Evolutionary conservation across 2,113 vertebrate genomes (phyloP), one percentile per base, ranked within the genome.

Genomic region (Isichthys henryi): DNA sequence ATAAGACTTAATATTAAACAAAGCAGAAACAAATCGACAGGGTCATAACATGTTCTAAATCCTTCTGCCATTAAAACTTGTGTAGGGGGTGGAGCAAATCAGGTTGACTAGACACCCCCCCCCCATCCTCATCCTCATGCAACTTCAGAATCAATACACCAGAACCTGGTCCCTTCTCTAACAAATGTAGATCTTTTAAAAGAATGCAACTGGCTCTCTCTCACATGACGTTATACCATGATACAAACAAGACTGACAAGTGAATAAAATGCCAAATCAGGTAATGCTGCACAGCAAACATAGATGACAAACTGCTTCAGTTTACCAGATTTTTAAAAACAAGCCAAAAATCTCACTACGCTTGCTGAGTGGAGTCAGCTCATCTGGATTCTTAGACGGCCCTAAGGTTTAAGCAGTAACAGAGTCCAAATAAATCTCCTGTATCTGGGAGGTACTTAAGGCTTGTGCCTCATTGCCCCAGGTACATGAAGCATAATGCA

Each of bases 341-440:
- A 84, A 88, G 88, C 84, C 66, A 89, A 58, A 39, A 77, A 80
- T 43, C 86, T 27, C 90, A 53, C 90, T 85, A 90, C 90, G 92
- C 92, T 91, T 52, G 56, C 90, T 91, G 91, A 94, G 90, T 91
- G 91, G 88, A 35, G 89, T 94, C 74, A 94, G 91, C 93, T 94
- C 91, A 94, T 95, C 93, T 92, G 83, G 88, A 88, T 77, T 93
- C 93, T 92, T 91, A 95, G 92, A 93, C 91, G 92, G 89, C 89
- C 92, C 91, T 91, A 80, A 46, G 91, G 88, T 93, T 95, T 90
- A 95, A 90, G 91, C 91, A 93, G 93, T 95, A 94, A 95, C 62
- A 90, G 27, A 90, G 87, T 90, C 91, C 92, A 94, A 95, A 95
- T 94, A 96, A 80, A 91, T 80, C 46, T 87, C 84, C 48, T 45